These are phyloP conservation scores for Podarcis cretensis DNA, from an alignment of 2,113 vertebrate genomes.

Conservation along the genomic window DNA sequence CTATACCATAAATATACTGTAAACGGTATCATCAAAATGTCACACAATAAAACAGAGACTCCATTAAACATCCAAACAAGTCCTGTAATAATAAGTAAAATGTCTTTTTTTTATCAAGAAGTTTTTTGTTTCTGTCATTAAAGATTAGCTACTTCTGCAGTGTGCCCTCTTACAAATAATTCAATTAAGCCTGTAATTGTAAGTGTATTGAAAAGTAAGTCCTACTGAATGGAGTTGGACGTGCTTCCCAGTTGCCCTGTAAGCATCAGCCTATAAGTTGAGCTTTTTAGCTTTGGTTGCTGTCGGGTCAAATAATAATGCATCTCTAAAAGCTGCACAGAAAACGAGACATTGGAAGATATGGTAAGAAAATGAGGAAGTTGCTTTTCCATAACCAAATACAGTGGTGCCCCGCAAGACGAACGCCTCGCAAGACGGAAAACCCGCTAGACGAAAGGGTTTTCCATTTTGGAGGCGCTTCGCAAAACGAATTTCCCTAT, in stretches of 20 bases:
- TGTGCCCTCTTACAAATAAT: conserved; percentile 30
- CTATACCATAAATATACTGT: background rate
- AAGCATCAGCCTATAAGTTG: background rate
- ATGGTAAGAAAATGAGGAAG: background rate
- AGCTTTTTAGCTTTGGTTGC: background rate
- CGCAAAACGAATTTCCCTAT: too few species aligned
- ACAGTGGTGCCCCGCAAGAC: too few species aligned
- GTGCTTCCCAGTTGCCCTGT: background rate
- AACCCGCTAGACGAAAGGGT: too few species aligned
- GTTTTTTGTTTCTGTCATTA: background rate
- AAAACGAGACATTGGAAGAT: conserved; percentile 10
- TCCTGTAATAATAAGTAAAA: background rate
- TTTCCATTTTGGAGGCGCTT: too few species aligned
- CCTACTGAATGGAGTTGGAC: background rate
- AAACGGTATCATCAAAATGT: background rate
- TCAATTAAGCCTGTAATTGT: background rate
- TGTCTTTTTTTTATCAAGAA: background rate
- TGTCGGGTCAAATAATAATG: background rate
- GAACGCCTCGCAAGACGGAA: too few species aligned
- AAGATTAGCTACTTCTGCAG: background rate
- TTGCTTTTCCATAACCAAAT: conserved; percentile 5
- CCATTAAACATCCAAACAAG: background rate
- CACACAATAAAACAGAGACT: background rate
- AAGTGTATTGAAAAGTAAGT: background rate
- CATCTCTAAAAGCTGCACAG: conserved; percentile 1